Base-by-base conservation (phyloP, 2,113 vertebrate genomes). In the Bettongia penicillata region DNA sequence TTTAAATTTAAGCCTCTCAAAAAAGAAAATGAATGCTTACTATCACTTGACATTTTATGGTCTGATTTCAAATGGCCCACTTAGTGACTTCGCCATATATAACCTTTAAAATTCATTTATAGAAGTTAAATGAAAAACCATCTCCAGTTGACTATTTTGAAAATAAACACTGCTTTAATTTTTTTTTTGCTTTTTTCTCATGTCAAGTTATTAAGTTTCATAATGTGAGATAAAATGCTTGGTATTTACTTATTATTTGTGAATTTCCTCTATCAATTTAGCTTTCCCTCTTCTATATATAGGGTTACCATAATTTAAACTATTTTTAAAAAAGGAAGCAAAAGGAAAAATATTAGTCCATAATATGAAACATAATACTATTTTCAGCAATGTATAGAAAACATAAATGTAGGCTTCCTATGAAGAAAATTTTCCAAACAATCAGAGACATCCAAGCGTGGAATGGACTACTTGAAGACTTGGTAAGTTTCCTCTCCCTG, bases 11-110 rank as follows among this genome's bases (percentile, higher is more conserved):
- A 7, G 8, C 19, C 5, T 6, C n/a, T 37, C 25, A 91, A 55
- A 91, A 92, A 92, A 77, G 43, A 95, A 96, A 95, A 91, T 50
- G 52, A 94, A 22, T 55, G 26, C 89, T 84, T 89, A 51, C 1
- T 94, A 92, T 94, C 51, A 93, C 89, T 3, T 97, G 57, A 95
- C 2, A 90, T 91, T 68, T 0, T 0, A 91, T 53, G 53, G 96
- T 89, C 90, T 92, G 61, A 95, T 93, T 1, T 92, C 24, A 31
- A 95, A 94, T 95, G 96, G 6, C 43, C 92, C 43, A 93, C 16
- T 93, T 0, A 91, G 24, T 77, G 37, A 77, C 16, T 77, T 77
- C 5, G n/a, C 37, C n/a, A 77, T n/a, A 19, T 77, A 16, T 14
- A 77, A 19, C 16, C 14, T n/a, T 77, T 19, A n/a, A 84, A 43